These are phyloP conservation scores for Delphinus delphis DNA, from an alignment of 2,113 vertebrate species.

Conservation along the genomic window DNA sequence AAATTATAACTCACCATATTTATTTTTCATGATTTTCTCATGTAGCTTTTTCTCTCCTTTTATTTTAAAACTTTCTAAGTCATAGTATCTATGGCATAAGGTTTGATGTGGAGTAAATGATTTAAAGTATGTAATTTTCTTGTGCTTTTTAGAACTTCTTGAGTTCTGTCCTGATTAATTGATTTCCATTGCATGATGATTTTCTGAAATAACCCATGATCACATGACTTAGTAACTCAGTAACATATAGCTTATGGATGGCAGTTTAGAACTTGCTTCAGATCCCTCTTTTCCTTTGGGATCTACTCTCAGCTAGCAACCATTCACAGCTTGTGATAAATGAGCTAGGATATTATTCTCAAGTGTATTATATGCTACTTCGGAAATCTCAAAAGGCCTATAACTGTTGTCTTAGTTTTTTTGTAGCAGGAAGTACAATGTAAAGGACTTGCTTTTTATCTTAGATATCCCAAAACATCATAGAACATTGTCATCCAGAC, in stretches of 20 bases:
- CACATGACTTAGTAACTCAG: not conserved
- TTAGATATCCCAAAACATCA: not conserved
- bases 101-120: not conserved
- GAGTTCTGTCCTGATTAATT: not conserved
- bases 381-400: not conserved
- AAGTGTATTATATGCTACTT: not conserved
- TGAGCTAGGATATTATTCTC: not conserved
- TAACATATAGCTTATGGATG: not conserved
- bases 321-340: not conserved
- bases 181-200: not conserved
- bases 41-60: not conserved
- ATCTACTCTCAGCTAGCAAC: not conserved
- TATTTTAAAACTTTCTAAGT: not conserved
- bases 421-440: not conserved
- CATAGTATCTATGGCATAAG: not conserved
- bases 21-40: not conserved
- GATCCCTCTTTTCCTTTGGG: not conserved
- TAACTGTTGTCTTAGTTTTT: not conserved
- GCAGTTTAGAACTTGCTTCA: not conserved
- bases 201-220: not conserved
- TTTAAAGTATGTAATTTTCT: not conserved
- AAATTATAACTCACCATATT: not conserved
- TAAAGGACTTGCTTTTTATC: not conserved
- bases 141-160: not conserved
- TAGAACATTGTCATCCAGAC: not conserved